Evolutionary conservation across 2,113 vertebrate genomes (phyloP).

Genomic region (Dermatemys mawii): DNA sequence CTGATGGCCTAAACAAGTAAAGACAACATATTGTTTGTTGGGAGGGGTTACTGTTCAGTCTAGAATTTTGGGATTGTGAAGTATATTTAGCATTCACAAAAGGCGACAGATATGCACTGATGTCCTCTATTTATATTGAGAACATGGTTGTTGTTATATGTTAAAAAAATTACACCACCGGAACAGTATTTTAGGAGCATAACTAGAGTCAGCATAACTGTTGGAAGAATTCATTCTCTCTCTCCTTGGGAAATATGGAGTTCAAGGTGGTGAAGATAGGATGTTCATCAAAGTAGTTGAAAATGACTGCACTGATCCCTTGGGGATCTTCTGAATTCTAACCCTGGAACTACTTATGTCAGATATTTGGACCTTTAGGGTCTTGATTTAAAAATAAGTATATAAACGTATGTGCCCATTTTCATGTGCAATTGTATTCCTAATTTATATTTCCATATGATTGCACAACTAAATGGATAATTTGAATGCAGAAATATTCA

Average conservation of each 20-base stretch:
- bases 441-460: not conserved
- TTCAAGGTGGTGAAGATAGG: not conserved
- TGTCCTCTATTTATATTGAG: not conserved
- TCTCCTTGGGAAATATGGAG: not conserved
- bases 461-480: not conserved
- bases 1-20: not conserved
- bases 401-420: not conserved
- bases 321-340: not conserved
- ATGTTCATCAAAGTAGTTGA: not conserved
- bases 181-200: not conserved
- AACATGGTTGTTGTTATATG: not conserved
- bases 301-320: not conserved
- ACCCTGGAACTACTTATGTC: not conserved
- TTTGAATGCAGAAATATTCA: not conserved
- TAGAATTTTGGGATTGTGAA: not conserved
- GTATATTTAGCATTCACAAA: not conserved
- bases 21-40: not conserved
- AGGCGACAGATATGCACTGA: not conserved
- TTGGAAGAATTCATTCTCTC: not conserved
- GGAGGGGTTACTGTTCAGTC: accelerated
- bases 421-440: not conserved
- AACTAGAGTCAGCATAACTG: not conserved
- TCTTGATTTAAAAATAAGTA: not conserved
- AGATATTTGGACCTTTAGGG: not conserved
- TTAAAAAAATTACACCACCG: too few species aligned